These are phyloP conservation scores for Resseliella maxima DNA, from an alignment of 2,888 invertebrate species.

Conservation along the genomic window DNA sequence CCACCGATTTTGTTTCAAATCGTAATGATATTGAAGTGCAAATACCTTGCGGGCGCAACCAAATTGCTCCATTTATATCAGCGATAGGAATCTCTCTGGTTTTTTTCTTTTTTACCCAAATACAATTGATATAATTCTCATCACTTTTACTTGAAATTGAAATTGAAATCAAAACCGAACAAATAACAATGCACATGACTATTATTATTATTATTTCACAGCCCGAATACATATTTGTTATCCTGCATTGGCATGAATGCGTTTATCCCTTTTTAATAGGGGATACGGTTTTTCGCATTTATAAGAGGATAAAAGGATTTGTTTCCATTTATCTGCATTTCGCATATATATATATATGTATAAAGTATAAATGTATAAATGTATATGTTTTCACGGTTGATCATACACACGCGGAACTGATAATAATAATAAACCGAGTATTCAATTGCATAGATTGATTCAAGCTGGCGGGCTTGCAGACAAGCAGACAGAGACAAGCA, in stretches of 20 bases:
- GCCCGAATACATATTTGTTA: constrained; percentile 43
- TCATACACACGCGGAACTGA: not conserved
- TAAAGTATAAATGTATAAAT: no score
- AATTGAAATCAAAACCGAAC: not conserved
- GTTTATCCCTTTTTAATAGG: constrained; percentile 49
- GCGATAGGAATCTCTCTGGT: not conserved
- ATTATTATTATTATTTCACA: constrained; percentile 44
- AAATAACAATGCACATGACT: constrained; percentile 43
- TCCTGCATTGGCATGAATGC: constrained; percentile 53
- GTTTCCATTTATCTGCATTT: constrained; percentile 53
- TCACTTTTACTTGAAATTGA: not conserved
- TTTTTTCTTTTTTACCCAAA: no score
- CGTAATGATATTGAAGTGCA: constrained; percentile 15
- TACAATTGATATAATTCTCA: constrained; percentile 1
- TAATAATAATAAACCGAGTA: not conserved
- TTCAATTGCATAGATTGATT: not conserved
- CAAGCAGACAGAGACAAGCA: not conserved
- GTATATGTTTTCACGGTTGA: no score
- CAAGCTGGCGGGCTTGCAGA: not conserved
- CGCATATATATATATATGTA: constrained; percentile 35
- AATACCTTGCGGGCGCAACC: not conserved
- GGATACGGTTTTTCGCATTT: constrained; percentile 31
- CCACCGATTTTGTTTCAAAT: not conserved
- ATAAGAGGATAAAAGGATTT: constrained; percentile 54
- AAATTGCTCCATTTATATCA: not conserved